Conservation (phyloP, 2,113 vertebrate species). For the Speoplatyrhinus poulsoni region DNA sequence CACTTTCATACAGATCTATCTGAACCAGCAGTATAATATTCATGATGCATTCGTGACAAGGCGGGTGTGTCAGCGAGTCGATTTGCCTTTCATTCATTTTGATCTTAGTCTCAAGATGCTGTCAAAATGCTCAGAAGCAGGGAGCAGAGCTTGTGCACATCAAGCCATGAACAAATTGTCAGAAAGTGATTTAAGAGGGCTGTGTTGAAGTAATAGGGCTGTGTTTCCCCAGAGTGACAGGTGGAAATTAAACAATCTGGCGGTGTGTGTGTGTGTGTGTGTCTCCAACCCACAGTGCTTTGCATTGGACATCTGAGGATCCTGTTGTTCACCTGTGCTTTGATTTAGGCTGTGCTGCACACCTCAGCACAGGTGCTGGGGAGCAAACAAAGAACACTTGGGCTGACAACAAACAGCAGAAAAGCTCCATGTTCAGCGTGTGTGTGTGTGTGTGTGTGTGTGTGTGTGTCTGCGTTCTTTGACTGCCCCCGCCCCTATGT, state of each 20-base stretch:
- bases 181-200: slow-evolving; percentile 50
- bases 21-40: too few relatives aligned
- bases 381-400: slow-evolving; percentile 38
- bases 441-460: neutral
- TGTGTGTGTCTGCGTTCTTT: neutral
- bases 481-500: neutral
- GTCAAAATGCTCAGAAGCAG: neutral
- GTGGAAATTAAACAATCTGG: slow-evolving; percentile 33
- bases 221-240: slow-evolving; percentile 29
- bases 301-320: slow-evolving; percentile 31
- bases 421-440: neutral
- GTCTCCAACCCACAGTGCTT: slow-evolving; percentile 26
- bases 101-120: neutral
- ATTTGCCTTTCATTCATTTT: neutral
- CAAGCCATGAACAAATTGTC: slow-evolving; percentile 55
- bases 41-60: neutral
- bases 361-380: slow-evolving; percentile 44
- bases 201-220: slow-evolving; percentile 41
- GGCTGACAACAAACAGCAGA: slow-evolving; percentile 47
- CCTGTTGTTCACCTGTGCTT: slow-evolving; percentile 31
- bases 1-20: too few relatives aligned
- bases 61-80: neutral
- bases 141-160: slow-evolving; percentile 32
- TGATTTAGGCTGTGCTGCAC: slow-evolving; percentile 53
- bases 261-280: neutral